Evolutionary conservation across 2,113 vertebrate species (phyloP), one percentile per base, ranked within the genome.

Genomic region (Notechis scutatus): DNA sequence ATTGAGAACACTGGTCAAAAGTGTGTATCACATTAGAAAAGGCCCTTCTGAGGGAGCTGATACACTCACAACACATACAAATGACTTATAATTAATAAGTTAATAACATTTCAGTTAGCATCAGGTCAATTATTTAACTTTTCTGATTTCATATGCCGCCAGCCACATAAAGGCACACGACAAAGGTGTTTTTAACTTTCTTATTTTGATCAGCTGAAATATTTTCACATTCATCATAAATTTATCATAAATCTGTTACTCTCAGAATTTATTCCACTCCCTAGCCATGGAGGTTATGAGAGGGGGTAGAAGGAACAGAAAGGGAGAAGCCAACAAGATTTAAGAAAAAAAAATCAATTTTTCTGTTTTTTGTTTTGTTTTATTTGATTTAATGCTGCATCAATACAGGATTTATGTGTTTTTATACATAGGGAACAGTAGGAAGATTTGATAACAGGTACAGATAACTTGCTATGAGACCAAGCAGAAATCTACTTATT

Each of bases 401-500:
- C 56, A 74, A 74, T 12, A 34, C 15, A 90, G 69, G 57, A 45
- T 89, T 21, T 8, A 45, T 23, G 29, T 5, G 29, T 20, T 24
- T 90, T 92, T 93, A 29, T 39, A 87, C 24, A 42, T 91, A 93
- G 89, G 85, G 87, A 91, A 92, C 85, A 94, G 0, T 12, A 45
- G 50, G 91, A 86, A 93, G 95, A 95, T 94, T 52, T 93, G 24
- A 95, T 88, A 95, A n/a, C 0, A 91, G 92, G 93, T 69, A 55
- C 92, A 95, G 94, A 94, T 74, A 93, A 91, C 93, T 95, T 92
- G 89, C 93, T 89, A 92, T 91, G 90, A 81, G 93, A 95, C 92
- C 6, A 92, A 61, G 91, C 95, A 92, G 93, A 96, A 96, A 94
- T 23, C 93, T 87, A 92, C 93, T 93, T 96, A 95, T 93, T 95